Evolutionary conservation across 2,113 vertebrate genomes (phyloP).

Genomic region (Phoenicopterus ruber): DNA sequence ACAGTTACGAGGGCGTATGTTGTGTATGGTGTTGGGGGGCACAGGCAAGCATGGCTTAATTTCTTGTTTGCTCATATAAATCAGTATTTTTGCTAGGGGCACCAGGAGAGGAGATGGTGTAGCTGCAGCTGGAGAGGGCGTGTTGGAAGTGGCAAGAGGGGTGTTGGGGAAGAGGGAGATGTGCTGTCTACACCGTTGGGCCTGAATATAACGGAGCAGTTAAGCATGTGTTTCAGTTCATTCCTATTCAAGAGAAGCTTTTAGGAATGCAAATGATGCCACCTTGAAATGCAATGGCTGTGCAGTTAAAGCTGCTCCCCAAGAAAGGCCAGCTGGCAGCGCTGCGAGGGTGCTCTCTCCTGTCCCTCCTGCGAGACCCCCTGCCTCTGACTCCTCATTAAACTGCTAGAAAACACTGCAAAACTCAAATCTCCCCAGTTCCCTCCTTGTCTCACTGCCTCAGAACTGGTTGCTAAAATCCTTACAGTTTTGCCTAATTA

Average conservation of each 20-base stretch:
- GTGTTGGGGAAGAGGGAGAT: not conserved
- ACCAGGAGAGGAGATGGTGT: too few species aligned
- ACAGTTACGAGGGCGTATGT: fast-evolving
- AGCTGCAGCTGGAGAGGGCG: not conserved
- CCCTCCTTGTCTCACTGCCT: not conserved
- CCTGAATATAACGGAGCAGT: not conserved
- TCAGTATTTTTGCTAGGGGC: not conserved
- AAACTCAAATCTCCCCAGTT: not conserved
- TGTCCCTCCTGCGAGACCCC: not conserved
- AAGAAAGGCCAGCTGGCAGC: not conserved
- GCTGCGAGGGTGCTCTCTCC: not conserved
- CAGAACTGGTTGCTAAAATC: not conserved
- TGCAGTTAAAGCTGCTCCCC: not conserved
- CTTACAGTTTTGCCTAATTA: not conserved
- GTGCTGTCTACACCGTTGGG: not conserved
- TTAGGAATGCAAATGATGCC: not conserved
- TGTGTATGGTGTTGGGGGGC: fast-evolving
- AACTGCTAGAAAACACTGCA: not conserved
- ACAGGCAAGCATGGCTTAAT: not conserved
- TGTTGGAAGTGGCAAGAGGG: not conserved
- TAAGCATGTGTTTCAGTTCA: not conserved
- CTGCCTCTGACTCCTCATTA: not conserved
- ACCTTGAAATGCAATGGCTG: not conserved
- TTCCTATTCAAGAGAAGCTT: not conserved
- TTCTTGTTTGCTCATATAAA: not conserved